Evolutionary conservation across 2,113 vertebrate species (phyloP).

Genomic region (Hippotragus niger): DNA sequence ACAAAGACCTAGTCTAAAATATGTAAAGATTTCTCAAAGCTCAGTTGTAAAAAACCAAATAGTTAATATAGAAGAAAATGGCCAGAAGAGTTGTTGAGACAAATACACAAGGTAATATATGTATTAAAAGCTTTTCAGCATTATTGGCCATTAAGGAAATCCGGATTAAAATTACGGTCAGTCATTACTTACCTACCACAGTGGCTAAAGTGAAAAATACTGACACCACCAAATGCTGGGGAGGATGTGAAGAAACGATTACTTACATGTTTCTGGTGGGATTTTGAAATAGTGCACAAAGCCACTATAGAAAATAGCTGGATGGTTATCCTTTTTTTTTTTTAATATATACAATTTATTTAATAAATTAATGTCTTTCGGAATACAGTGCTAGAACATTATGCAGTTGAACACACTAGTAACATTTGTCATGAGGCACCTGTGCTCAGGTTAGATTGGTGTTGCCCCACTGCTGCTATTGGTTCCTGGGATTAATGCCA

Average conservation of each 20-base stretch:
- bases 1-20: not conserved
- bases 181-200: not conserved
- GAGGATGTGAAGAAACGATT: not conserved
- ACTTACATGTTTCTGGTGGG: not conserved
- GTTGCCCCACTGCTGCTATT: constrained; percentile 87
- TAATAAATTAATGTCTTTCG: constrained; percentile 99
- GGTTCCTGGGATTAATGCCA: constrained; percentile 89
- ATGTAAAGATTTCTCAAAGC: not conserved
- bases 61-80: not conserved
- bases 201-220: not conserved
- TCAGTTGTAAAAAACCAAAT: not conserved
- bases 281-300: not conserved
- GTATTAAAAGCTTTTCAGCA: not conserved
- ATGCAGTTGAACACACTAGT: constrained; percentile 98
- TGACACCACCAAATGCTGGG: not conserved
- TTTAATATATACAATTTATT: constrained; percentile 86
- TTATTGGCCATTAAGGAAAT: not conserved
- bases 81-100: not conserved
- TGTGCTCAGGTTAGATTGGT: constrained; percentile 89
- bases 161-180: not conserved
- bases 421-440: constrained; percentile 93
- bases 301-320: not conserved
- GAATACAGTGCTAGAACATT: constrained; percentile 99
- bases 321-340: not conserved
- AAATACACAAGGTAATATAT: not conserved